Evolutionary conservation across 2,888 invertebrate genomes (phyloP), one percentile per base, ranked within the genome.

Genomic region (Arrhopalites spinosus): DNA sequence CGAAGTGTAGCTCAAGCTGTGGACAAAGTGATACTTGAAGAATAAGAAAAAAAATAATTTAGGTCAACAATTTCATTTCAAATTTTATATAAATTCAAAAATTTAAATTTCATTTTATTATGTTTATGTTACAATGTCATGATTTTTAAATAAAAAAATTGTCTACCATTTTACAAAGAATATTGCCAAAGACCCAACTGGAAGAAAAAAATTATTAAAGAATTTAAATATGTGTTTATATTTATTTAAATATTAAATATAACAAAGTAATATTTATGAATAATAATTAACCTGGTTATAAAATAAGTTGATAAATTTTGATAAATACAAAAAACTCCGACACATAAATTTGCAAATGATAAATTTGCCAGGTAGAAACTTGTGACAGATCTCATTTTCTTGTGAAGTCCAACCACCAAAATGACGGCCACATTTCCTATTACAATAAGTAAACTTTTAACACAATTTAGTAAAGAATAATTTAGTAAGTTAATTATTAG

Each of bases 1-100:
- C 1, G 94, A 94, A 1, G 94, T 94, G 86, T 95, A 95, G 85
- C 94, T 94, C 81, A 96, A 87, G 17, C 93, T 92, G 85, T 94
- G 92, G 25, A 94, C 91, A 85, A 95, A 95, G 87, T 94, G 92
- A 86, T 95, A 95, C 90, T 36, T 7, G 5, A 11, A 36, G 36
- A 36, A 36, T 36, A 36, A 36, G n/a, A n/a, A n/a, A n/a, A n/a
- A n/a, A n/a, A n/a, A n/a, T n/a, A n/a, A n/a, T n/a, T n/a, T n/a
- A n/a, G n/a, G n/a, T n/a, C n/a, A n/a, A n/a, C n/a, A n/a, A n/a
- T n/a, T n/a, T n/a, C n/a, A n/a, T n/a, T n/a, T n/a, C n/a, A 36
- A 36, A 36, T 36, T 7, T 36, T 36, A 36, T 3, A 36, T 11
- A 11, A 36, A 7, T 7, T 36, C n/a, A n/a, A 36, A 36, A 36